Percentiles rank a stretch among this genome's conserved stretches.
Conservation (phyloP, 2,888 invertebrate genomes). For the Nomada ruficornis region DNA sequence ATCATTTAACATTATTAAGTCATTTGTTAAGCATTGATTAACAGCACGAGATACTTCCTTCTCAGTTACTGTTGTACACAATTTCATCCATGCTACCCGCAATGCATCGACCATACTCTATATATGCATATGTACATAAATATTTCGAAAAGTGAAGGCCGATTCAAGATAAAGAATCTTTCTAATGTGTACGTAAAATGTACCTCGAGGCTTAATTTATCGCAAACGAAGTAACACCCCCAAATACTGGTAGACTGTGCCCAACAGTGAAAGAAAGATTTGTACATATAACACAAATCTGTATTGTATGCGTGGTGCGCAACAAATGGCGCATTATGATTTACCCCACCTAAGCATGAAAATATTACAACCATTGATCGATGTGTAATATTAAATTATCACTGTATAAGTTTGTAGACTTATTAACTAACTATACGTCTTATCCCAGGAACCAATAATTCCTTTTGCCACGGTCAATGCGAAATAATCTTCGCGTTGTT, state of each 20-base stretch:
- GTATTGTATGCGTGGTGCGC: conserved; percentile 73
- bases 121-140: conserved; percentile 53
- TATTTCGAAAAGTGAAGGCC: neutral
- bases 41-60: conserved; percentile 81
- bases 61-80: conserved; percentile 79
- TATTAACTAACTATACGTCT: conserved; percentile 71
- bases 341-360: conserved; percentile 73
- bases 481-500: conserved; percentile 79
- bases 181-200: neutral
- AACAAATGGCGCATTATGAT: conserved; percentile 78
- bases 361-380: conserved; percentile 2
- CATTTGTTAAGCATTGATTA: conserved; percentile 79
- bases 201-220: conserved; percentile 72
- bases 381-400: neutral
- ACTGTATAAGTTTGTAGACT: neutral
- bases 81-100: conserved; percentile 84
- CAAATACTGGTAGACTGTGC: conserved; percentile 84
- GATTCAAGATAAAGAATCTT: neutral
- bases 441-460: conserved; percentile 84
- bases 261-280: conserved; percentile 85
- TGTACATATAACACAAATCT: conserved; percentile 82
- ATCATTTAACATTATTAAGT: conserved; percentile 78
- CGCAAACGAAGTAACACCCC: conserved; percentile 85
- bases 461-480: conserved; percentile 82
- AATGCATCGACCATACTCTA: conserved; percentile 82